These are phyloP conservation scores for Cosmia trapezina DNA, from an alignment of 2,888 invertebrate genomes.

Conservation along the genomic window DNA sequence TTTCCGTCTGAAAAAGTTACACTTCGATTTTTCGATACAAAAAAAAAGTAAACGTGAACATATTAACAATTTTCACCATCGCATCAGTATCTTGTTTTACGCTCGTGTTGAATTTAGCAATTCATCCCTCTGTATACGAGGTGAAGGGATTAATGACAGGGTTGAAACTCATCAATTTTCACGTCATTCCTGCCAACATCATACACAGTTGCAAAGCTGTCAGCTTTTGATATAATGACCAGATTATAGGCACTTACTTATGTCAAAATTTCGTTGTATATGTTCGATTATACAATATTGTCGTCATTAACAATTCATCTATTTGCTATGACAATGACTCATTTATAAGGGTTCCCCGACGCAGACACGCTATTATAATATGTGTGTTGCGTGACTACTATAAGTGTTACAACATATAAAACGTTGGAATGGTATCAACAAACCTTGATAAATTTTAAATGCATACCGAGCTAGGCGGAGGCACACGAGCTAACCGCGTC, in stretches of 20 bases:
- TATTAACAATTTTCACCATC: constrained; percentile 4
- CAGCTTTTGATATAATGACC: constrained; percentile 26
- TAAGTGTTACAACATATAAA: constrained; percentile 47
- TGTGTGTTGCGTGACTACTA: constrained; percentile 54
- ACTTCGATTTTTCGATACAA: constrained; percentile 9
- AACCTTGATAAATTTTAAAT: constrained; percentile 39
- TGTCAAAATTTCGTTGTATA: constrained; percentile 16
- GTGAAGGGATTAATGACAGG: constrained; percentile 55
- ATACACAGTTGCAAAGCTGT: constrained; percentile 31
- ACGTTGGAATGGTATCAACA: constrained; percentile 22
- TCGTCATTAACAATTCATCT: constrained; percentile 41
- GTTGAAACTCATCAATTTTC: constrained; percentile 56
- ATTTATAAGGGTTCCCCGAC: constrained; percentile 52
- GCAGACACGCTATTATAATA: constrained; percentile 48
- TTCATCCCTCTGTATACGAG: constrained; percentile 48
- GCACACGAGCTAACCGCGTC: constrained; percentile 5
- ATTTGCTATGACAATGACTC: constrained; percentile 52
- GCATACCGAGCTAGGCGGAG: constrained; percentile 5
- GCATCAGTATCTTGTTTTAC: constrained; percentile 12
- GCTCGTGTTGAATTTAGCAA: constrained; percentile 43
- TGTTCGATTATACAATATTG: constrained; percentile 37
- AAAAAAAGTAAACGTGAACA: not conserved
- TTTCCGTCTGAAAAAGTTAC: constrained; percentile 4
- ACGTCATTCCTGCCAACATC: constrained; percentile 36
- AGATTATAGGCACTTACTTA: constrained; percentile 14